phyloP scores from a whole-genome alignment of 2,888 invertebrate genomes.

The Piscicola geometra region DNA sequence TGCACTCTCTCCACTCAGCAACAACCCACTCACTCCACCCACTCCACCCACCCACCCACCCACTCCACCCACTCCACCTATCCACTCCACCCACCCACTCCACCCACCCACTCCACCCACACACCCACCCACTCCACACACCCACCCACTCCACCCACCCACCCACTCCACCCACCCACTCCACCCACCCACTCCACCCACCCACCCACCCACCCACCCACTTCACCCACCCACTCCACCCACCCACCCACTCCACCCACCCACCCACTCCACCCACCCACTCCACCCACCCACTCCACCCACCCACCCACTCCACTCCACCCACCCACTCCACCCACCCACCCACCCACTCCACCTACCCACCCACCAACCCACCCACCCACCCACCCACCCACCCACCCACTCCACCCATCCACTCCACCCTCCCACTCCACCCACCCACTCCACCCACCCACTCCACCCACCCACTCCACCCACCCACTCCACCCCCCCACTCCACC shows the following conservation, averaged over 20 bases:
- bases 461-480: too few species aligned
- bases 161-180: neutral
- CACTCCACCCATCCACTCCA: neutral
- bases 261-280: too few species aligned
- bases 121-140: neutral
- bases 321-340: slow-evolving; percentile 93
- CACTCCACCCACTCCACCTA: too few species aligned
- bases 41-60: neutral
- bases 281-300: too few species aligned
- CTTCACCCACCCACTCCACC: too few species aligned
- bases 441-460: too few species aligned
- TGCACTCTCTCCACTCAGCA: too few species aligned
- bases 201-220: too few species aligned
- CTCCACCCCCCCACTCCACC: neutral
- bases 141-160: neutral
- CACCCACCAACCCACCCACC: neutral
- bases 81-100: neutral
- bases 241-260: too few species aligned
- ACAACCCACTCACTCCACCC: neutral
- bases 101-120: too few species aligned
- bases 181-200: too few species aligned
- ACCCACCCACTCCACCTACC: slow-evolving; percentile 62
- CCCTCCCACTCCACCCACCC: too few species aligned
- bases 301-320: slow-evolving; percentile 64
- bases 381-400: neutral